A percentile compares a stretch with the other conserved stretches of the same genome.
Evolutionary conservation across 2,797 vertebrate species (phyloP).

Genomic region (Antennarius maculatus): DNA sequence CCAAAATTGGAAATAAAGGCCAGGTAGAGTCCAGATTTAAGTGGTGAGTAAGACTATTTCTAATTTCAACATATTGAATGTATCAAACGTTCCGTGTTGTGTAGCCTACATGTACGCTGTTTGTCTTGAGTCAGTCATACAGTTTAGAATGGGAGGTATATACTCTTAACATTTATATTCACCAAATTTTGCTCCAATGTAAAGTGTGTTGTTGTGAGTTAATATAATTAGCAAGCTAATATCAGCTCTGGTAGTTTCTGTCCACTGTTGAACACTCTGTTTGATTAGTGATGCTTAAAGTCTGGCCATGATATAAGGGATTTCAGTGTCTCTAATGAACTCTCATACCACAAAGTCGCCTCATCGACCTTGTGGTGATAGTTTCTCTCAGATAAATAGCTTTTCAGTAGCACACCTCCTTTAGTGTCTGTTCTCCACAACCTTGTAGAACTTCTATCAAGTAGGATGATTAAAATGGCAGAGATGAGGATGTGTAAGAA

Average conservation of each 20-base stretch:
- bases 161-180: too few relatives aligned
- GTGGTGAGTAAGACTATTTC: too few relatives aligned
- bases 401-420: conserved; percentile 1
- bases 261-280: background rate
- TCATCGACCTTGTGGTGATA: too few relatives aligned
- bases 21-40: too few relatives aligned
- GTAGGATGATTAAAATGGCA: conserved; percentile 13
- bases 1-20: too few relatives aligned
- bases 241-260: background rate
- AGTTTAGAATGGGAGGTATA: too few relatives aligned
- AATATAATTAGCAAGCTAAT: background rate
- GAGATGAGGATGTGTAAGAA: conserved; percentile 12
- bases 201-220: background rate
- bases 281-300: background rate
- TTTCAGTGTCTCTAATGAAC: too few relatives aligned
- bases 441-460: conserved; percentile 1
- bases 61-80: too few relatives aligned
- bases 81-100: too few relatives aligned
- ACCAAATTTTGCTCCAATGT: background rate
- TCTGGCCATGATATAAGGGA: background rate
- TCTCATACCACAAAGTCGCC: too few relatives aligned
- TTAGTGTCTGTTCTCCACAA: background rate
- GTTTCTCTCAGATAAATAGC: background rate
- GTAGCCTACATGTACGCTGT: too few relatives aligned
- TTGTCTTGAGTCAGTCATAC: too few relatives aligned